Evolutionary conservation across 2,888 invertebrate species (phyloP), one percentile per base, ranked within the genome.

Genomic region (Heteromurus nitidus): DNA sequence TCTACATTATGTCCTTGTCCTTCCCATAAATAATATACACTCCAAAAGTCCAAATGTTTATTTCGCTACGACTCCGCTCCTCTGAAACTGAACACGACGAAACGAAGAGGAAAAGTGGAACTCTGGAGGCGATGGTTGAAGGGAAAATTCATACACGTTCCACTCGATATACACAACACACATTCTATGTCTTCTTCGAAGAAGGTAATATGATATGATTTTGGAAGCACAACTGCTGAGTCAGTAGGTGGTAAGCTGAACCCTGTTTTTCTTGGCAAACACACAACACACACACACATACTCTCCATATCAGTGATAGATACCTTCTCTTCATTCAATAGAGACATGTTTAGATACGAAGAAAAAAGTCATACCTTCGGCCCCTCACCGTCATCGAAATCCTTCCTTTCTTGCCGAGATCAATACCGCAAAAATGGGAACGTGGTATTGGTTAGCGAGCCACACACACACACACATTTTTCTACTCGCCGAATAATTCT

Each of bases 191-290:
- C 36, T 36, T 36, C 13, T 13, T 36, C 36, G 7, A 36, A 36
- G 36, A 36, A 36, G 13, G 7, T 9, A 36, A 36, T 36, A 50
- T 30, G 72, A 72, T 60, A 72, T 60, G 60, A 50, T 50, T 72
- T 68, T 65, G 55, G 77, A 69, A 28, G 62, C 47, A 47, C 18
- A 58, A 55, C 20, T 31, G 77, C 77, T 68, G 69, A 77, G 36
- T 77, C 77, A 77, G 77, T 77, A 62, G 62, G 69, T 77, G 77
- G 77, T 53, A 68, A 55, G 60, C 28, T 58, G 53, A 47, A 20
- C 53, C 31, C n/a, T 65, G 31, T 58, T 20, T 60, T 68, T 77
- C 53, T 77, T 77, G 77, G 69, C 77, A 69, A 77, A 64, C 62
- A 30, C 65, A n/a, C 62, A 50, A 47, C 1, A 5, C 73, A 36